These are phyloP conservation scores for Conomelus anceps DNA, from an alignment of 2,888 invertebrate genomes.

Conservation along the genomic window DNA sequence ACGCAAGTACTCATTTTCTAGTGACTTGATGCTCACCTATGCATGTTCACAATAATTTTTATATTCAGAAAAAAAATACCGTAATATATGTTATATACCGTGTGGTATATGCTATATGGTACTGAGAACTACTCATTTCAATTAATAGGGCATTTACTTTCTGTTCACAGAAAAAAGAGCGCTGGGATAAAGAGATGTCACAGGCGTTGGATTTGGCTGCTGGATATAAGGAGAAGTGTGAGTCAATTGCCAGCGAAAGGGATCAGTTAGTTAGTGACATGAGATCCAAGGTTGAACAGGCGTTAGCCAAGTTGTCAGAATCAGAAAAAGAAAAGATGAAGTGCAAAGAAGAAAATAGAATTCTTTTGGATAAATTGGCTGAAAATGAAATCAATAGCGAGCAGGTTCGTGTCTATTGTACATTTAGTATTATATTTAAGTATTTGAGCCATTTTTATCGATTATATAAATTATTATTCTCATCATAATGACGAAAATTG, in stretches of 20 bases:
- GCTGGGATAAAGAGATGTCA: slow-evolving; percentile 63
- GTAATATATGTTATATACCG: too few relatives aligned
- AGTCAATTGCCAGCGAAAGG: slow-evolving; percentile 43
- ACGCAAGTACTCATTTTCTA: too few relatives aligned
- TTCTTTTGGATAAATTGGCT: slow-evolving; percentile 54
- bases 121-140: not conserved
- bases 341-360: slow-evolving; percentile 50
- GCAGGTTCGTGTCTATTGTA: slow-evolving; percentile 46
- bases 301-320: slow-evolving; percentile 11
- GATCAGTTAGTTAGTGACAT: slow-evolving; percentile 10
- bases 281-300: slow-evolving; percentile 10
- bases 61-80: not conserved
- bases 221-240: slow-evolving; percentile 59
- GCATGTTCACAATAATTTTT: too few relatives aligned
- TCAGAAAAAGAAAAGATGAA: slow-evolving; percentile 36
- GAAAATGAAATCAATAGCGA: slow-evolving; percentile 51
- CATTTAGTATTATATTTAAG: not conserved
- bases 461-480: too few relatives aligned
- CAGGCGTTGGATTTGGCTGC: slow-evolving; percentile 63
- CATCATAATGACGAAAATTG: too few relatives aligned
- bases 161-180: slow-evolving; percentile 47
- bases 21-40: too few relatives aligned
- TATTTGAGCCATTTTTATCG: too few relatives aligned
- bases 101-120: too few relatives aligned
- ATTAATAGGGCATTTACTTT: not conserved